A percentile compares a stretch with the other conserved stretches of the same genome.
Conservation (phyloP, 2,113 vertebrate genomes). For the Benitochromis conjunctus region DNA sequence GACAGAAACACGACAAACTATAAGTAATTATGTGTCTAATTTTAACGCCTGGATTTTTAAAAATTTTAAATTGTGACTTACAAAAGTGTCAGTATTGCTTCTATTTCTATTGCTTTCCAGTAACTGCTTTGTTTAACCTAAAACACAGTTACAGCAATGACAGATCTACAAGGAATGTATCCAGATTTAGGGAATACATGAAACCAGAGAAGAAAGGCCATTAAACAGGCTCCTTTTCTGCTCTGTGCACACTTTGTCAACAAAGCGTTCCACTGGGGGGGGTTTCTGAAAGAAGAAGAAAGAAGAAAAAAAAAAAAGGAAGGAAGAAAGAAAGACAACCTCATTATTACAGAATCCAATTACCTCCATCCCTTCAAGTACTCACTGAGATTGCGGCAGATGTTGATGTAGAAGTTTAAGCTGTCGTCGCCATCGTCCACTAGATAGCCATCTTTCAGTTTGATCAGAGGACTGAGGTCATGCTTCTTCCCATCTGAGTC, state of each 20-base stretch:
- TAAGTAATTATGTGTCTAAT: not conserved
- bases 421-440: conserved; percentile 87
- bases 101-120: not conserved
- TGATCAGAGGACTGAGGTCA: conserved; percentile 90
- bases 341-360: not conserved
- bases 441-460: conserved; percentile 78
- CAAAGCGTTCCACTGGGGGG: not conserved
- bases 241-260: not conserved
- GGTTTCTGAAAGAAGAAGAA: too few relatives aligned
- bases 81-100: not conserved
- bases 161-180: not conserved
- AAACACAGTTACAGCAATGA: not conserved
- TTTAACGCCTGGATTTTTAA: not conserved
- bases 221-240: not conserved
- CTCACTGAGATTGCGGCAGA: conserved; percentile 86
- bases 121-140: not conserved
- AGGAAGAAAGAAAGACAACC: accelerated
- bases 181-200: not conserved
- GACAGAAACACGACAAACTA: not conserved
- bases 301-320: not conserved
- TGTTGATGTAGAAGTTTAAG: conserved; percentile 86
- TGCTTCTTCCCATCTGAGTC: conserved; percentile 83
- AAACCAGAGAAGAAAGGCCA: not conserved
- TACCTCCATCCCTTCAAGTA: not conserved
- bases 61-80: not conserved